phyloP scores from a whole-genome alignment of 2,113 vertebrate genomes.

The Aythya baeri region DNA sequence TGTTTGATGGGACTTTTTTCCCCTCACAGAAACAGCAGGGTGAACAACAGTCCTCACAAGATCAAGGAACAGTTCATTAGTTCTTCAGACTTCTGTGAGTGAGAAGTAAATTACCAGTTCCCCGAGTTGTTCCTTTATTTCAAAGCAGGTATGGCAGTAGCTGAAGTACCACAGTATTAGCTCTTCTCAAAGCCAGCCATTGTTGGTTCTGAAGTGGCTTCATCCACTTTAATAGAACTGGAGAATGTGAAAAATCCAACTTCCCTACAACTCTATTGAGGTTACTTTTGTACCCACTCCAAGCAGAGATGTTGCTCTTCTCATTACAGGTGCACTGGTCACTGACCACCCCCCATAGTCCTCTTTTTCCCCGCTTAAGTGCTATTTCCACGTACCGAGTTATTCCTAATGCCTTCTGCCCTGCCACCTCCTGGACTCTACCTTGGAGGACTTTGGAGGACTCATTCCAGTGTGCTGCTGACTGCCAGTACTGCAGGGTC shows the following conservation, averaged over 20 bases:
- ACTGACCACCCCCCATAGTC: neutral
- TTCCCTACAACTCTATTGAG: neutral
- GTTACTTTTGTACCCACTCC: neutral
- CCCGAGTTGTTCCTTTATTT: no score
- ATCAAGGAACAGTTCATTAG: no score
- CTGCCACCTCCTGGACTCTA: neutral
- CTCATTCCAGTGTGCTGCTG: rapidly evolving
- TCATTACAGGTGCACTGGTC: no score
- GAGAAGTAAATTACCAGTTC: no score
- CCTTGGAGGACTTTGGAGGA: neutral
- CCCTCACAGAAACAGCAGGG: no score
- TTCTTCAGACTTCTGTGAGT: no score
- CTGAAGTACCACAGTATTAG: neutral
- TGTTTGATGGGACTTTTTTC: no score
- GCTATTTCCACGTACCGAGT: neutral
- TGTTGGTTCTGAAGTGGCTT: neutral
- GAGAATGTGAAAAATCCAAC: neutral
- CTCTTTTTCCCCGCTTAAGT: no score
- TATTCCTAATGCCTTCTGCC: neutral
- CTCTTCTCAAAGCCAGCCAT: neutral
- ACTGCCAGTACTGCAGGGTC: neutral
- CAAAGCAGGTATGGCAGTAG: neutral
- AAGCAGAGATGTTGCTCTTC: neutral
- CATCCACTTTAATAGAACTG: neutral
- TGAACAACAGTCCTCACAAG: no score